Conservation (phyloP, 2,888 invertebrate species). For the Notodonta dromedarius region DNA sequence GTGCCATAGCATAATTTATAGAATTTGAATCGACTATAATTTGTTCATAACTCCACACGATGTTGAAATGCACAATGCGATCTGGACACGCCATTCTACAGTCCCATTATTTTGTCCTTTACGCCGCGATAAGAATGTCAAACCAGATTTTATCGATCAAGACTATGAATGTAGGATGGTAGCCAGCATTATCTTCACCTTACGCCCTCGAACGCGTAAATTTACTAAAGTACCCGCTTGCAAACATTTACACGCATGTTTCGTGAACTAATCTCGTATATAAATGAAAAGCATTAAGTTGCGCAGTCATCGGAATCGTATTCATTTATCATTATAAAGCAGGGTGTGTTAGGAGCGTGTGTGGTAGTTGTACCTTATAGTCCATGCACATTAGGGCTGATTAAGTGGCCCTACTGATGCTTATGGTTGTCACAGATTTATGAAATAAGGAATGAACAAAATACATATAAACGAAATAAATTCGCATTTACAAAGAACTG, state of each 20-base stretch:
- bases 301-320: not conserved
- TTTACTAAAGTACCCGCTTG: not conserved
- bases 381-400: constrained; percentile 46
- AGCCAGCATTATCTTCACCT: no score
- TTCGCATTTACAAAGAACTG: no score
- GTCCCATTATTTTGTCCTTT: constrained; percentile 13
- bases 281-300: not conserved
- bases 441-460: no score
- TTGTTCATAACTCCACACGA: no score
- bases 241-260: not conserved
- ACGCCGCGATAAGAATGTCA: constrained; percentile 9
- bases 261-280: not conserved
- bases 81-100: constrained; percentile 19
- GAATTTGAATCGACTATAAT: no score
- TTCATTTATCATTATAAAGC: not conserved
- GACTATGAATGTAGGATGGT: not conserved
- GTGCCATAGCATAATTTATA: no score
- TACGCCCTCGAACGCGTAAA: no score
- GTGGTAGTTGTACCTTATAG: constrained; percentile 36
- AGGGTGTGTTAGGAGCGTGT: not conserved
- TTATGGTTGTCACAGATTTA: not conserved
- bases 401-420: constrained; percentile 33
- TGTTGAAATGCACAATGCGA: not conserved
- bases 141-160: constrained; percentile 22
- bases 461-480: no score